phyloP scores from a whole-genome alignment of 1,140 invertebrate genomes.

The Subanguina moxae region DNA sequence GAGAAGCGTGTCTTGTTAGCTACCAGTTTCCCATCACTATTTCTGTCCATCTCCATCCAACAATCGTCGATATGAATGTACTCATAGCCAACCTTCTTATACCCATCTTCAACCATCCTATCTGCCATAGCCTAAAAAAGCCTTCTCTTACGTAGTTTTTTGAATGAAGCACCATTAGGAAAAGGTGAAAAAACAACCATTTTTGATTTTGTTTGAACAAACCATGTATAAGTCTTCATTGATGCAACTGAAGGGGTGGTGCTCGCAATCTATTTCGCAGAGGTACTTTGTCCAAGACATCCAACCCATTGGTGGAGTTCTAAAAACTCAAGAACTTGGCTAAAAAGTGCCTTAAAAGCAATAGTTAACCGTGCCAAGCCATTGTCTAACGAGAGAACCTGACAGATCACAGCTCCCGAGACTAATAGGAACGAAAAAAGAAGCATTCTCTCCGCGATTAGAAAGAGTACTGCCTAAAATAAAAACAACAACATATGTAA shows the following conservation, averaged over 20 bases:
- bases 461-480: no score
- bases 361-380: no score
- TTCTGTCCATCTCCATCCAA: constrained; percentile 38
- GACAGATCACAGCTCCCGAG: no score
- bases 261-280: constrained; percentile 81
- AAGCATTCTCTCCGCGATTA: no score
- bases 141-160: not conserved
- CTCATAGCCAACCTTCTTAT: constrained; percentile 38
- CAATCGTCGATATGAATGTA: constrained; percentile 56
- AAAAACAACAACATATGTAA: no score
- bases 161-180: not conserved
- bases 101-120: constrained; percentile 43
- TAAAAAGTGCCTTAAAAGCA: no score
- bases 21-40: constrained; percentile 24
- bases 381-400: no score
- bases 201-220: not conserved
- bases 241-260: constrained; percentile 52
- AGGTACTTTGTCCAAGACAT: constrained; percentile 86
- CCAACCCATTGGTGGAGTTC: constrained; percentile 70
- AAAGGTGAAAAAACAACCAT: not conserved
- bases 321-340: no score
- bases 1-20: constrained; percentile 34
- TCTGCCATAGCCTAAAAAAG: constrained; percentile 34
- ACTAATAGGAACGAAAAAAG: no score
- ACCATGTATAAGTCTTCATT: constrained; percentile 55